Evolutionary conservation across 2,888 invertebrate genomes (phyloP).

Genomic region (Polia nebulosa): DNA sequence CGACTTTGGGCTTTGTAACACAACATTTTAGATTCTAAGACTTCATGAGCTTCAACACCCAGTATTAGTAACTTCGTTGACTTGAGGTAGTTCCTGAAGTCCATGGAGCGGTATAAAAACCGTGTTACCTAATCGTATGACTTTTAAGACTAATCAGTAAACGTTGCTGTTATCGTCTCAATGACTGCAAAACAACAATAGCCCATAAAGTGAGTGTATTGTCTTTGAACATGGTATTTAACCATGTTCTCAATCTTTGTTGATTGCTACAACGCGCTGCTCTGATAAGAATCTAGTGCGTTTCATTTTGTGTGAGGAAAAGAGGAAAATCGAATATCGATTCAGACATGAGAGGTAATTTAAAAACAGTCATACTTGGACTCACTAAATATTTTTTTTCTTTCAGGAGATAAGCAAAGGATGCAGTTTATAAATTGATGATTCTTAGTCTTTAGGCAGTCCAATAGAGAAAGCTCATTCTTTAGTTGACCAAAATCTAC

Average conservation of each 20-base stretch:
- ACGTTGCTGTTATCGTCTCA: conserved; percentile 20
- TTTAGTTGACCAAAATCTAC: neutral
- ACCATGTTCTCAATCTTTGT: conserved; percentile 35
- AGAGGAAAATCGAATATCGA: no score
- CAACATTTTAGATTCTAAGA: neutral
- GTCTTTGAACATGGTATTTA: conserved; percentile 50
- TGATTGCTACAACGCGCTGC: conserved; percentile 13
- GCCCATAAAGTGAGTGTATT: conserved; percentile 52
- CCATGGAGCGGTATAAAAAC: no score
- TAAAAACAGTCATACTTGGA: no score
- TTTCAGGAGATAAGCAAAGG: neutral
- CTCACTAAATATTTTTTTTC: no score
- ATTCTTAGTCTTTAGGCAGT: neutral
- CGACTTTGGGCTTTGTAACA: neutral
- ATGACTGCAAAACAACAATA: conserved; percentile 45
- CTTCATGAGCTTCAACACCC: neutral
- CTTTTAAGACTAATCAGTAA: conserved; percentile 22
- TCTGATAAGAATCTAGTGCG: conserved; percentile 42
- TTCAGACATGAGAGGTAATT: neutral
- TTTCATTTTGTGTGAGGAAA: conserved; percentile 12
- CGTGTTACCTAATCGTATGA: conserved; percentile 8
- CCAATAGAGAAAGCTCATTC: neutral
- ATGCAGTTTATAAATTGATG: neutral
- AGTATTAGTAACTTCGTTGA: no score
- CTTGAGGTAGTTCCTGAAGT: no score